These are phyloP conservation scores for Pyrrhia umbra DNA, from an alignment of 2,888 invertebrate species.

Conservation along the genomic window DNA sequence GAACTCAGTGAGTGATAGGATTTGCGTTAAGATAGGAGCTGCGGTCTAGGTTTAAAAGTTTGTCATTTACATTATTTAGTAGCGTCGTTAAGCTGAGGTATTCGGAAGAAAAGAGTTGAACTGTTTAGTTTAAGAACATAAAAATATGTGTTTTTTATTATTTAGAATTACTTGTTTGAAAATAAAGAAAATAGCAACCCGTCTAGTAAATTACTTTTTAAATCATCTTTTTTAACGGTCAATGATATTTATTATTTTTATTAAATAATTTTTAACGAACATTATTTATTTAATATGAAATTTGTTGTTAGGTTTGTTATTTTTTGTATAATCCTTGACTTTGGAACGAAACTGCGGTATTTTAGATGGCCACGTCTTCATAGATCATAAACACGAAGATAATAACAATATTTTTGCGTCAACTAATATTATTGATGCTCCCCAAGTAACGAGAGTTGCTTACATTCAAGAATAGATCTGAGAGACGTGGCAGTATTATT, in stretches of 20 bases:
- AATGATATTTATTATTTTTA: too few relatives aligned
- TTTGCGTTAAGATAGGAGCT: conserved; percentile 26
- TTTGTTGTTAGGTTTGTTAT: too few relatives aligned
- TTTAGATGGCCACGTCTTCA: conserved; percentile 12
- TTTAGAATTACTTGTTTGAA: too few relatives aligned
- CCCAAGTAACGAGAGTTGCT: background rate
- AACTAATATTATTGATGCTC: background rate
- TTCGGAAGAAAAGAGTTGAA: background rate
- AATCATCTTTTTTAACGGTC: too few relatives aligned
- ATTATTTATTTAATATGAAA: too few relatives aligned
- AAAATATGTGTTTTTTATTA: too few relatives aligned
- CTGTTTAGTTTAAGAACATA: background rate
- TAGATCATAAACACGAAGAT: conserved; percentile 17
- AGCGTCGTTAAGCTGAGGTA: background rate
- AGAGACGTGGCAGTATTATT: background rate
- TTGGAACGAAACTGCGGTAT: too few relatives aligned
- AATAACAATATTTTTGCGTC: too few relatives aligned
- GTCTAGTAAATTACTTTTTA: too few relatives aligned
- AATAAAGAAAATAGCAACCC: too few relatives aligned
- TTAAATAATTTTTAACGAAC: too few relatives aligned
- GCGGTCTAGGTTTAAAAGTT: conserved; percentile 33
- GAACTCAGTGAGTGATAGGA: conserved; percentile 24
- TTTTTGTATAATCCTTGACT: too few relatives aligned
- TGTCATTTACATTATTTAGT: conserved; percentile 24
- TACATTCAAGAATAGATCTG: conserved; percentile 9